Percentiles rank a stretch among this genome's conserved stretches.
phyloP scores from a whole-genome alignment of 2,797 vertebrate species.

The Sebastes iracundus region DNA sequence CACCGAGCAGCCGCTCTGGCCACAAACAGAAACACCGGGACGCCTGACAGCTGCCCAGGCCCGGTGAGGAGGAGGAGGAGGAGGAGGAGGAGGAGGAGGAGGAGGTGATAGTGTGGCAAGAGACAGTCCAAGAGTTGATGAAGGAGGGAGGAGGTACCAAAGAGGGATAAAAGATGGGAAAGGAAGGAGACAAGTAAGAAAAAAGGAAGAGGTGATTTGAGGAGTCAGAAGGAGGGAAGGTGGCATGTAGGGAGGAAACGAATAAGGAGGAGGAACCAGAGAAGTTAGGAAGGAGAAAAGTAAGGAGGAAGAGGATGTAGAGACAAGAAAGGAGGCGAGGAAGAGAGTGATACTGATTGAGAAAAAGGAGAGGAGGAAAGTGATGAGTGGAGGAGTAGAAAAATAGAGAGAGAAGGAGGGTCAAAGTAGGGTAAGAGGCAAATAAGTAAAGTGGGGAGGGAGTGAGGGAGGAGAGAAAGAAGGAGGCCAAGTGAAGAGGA shows the following conservation, averaged over 20 bases:
- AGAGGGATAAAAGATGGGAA: background rate
- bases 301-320: background rate
- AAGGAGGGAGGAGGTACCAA: no score
- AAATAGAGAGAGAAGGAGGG: background rate
- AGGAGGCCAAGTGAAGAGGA: background rate
- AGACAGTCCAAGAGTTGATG: background rate
- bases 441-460: background rate
- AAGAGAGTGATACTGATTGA: background rate
- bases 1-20: background rate
- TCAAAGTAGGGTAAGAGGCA: background rate
- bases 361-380: background rate
- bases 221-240: background rate
- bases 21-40: slow-evolving; percentile 40
- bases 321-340: background rate
- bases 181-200: background rate
- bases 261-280: background rate
- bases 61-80: background rate
- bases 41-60: slow-evolving; percentile 33
- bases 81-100: slow-evolving; percentile 24
- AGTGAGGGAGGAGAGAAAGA: slow-evolving; percentile 2
- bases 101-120: background rate
- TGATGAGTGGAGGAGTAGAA: no score
- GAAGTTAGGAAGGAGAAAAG: background rate
- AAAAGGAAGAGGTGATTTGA: background rate
- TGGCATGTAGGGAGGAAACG: background rate